Percentiles rank a stretch among this genome's conserved stretches.
Conservation (phyloP, 2,888 invertebrate species). For the Metellina segmentata region DNA sequence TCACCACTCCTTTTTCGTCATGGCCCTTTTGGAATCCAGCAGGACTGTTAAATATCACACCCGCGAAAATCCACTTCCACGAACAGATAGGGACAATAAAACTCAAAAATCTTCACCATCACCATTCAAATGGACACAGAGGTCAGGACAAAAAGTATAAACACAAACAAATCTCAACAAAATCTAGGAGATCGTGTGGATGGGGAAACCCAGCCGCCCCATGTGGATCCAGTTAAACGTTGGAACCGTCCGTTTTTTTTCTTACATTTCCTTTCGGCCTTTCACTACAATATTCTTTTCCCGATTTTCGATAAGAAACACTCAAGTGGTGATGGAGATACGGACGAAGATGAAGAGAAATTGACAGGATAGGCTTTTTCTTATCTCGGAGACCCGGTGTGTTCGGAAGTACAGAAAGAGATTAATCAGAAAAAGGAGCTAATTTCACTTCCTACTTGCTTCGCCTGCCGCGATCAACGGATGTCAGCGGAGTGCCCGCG, state of each 20-base stretch:
- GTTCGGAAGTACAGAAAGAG: conserved; percentile 28
- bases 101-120: conserved; percentile 4
- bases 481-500: conserved; percentile 24
- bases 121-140: neutral
- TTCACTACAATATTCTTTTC: neutral
- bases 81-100: neutral
- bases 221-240: conserved; percentile 13
- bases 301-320: neutral
- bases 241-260: conserved; percentile 11
- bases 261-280: conserved; percentile 5
- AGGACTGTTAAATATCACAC: conserved; percentile 31
- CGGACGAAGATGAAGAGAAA: conserved; percentile 3
- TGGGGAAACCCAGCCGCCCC: conserved; percentile 2
- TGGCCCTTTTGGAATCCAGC: conserved; percentile 63
- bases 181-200: neutral
- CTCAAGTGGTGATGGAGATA: conserved; percentile 1
- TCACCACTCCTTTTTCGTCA: conserved; percentile 74
- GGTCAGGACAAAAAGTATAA: neutral
- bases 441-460: conserved; percentile 17
- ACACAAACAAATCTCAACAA: neutral
- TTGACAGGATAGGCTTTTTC: neutral
- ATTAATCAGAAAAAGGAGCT: neutral
- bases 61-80: conserved; percentile 22
- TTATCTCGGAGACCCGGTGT: neutral
- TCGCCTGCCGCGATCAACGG: conserved; percentile 5